Conservation (phyloP, 2,113 vertebrate genomes). For the Serilophus lunatus region DNA sequence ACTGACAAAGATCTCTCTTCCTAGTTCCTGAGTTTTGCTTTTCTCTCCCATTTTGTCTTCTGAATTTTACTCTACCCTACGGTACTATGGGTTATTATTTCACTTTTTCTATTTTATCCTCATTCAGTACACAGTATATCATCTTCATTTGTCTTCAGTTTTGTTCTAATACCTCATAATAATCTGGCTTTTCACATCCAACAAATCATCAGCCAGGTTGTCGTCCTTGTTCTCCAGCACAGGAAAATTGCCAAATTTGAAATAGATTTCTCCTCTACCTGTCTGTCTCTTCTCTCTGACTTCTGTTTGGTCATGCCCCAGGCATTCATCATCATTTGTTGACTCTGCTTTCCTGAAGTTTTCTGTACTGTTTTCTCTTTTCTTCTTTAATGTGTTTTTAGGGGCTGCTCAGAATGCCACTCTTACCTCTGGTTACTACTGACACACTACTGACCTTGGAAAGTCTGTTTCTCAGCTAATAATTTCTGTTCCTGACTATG, state of each 20-base stretch:
- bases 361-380: background rate
- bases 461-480: background rate
- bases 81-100: background rate
- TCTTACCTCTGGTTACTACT: background rate
- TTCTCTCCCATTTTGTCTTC: background rate
- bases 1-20: background rate
- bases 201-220: background rate
- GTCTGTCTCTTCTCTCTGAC: background rate
- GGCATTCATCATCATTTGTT: background rate
- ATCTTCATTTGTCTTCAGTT: background rate
- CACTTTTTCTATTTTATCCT: background rate
- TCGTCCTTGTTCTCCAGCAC: background rate
- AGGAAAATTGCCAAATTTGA: background rate
- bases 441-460: background rate
- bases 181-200: background rate
- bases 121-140: background rate
- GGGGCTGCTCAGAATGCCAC: background rate
- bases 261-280: background rate
- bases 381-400: background rate
- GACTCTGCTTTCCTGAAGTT: background rate
- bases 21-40: background rate
- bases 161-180: background rate
- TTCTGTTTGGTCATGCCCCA: background rate
- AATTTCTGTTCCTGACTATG: background rate
- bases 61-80: background rate